These are phyloP conservation scores for Lophura nycthemera DNA, from an alignment of 2,113 vertebrate genomes.

Conservation along the genomic window DNA sequence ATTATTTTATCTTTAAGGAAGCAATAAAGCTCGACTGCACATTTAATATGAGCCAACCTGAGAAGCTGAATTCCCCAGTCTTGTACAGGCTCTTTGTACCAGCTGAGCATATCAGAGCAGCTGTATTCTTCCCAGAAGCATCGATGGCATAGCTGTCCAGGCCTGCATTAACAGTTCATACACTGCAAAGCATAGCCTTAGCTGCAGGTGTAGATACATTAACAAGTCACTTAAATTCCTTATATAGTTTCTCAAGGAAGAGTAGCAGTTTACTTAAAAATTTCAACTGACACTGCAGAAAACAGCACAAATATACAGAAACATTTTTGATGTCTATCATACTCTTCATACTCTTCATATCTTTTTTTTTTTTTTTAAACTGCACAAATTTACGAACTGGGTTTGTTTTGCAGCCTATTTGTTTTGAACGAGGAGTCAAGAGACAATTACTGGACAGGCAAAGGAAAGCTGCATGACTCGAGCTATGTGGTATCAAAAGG, in stretches of 20 bases:
- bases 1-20: background rate
- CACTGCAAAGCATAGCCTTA: background rate
- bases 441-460: background rate
- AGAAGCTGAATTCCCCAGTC: background rate
- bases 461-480: background rate
- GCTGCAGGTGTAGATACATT: background rate
- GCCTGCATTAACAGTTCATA: background rate
- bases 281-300: background rate
- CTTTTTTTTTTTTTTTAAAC: background rate
- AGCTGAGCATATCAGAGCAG: background rate
- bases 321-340: background rate
- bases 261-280: background rate
- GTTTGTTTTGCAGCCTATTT: background rate
- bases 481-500: background rate
- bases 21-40: background rate
- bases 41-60: background rate
- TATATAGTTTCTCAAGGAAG: background rate
- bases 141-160: fast-evolving
- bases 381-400: background rate
- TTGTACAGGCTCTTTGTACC: background rate
- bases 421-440: background rate
- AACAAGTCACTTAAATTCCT: background rate
- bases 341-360: background rate
- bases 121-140: background rate
- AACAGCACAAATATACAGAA: background rate